phyloP scores from a whole-genome alignment of 2,888 invertebrate species.

The Gasteruption jaculator region DNA sequence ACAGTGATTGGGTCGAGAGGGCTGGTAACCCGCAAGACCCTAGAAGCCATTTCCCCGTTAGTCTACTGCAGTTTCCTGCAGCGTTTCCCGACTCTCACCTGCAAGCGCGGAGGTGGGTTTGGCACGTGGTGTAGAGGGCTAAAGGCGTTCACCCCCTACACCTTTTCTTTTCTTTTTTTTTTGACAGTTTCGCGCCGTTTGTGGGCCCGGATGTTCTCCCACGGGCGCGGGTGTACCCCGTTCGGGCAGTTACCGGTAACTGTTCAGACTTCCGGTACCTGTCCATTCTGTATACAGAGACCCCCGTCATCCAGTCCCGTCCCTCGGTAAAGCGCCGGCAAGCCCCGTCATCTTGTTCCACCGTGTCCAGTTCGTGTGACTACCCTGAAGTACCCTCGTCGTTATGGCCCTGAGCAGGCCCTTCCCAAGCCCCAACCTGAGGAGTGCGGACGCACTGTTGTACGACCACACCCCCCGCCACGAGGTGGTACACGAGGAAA shows the following conservation, averaged over 20 bases:
- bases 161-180: no score
- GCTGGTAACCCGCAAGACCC: no score
- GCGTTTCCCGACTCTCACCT: no score
- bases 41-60: no score
- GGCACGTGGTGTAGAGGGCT: no score
- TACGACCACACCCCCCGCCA: conserved; percentile 23
- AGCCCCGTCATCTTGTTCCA: conserved; percentile 19
- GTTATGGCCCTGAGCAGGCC: conserved; percentile 13
- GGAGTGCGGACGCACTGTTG: conserved; percentile 15
- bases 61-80: no score
- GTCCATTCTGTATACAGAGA: no score
- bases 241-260: no score
- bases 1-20: no score
- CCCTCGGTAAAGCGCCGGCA: neutral
- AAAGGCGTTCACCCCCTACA: no score
- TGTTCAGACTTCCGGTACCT: no score
- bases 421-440: conserved; percentile 15
- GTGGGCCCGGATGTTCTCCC: neutral
- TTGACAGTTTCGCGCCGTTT: neutral
- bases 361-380: conserved; percentile 18
- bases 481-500: conserved; percentile 19
- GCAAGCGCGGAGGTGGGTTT: no score
- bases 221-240: conserved; percentile 2
- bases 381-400: conserved; percentile 18
- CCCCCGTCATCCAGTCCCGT: neutral